Percentiles rank a stretch among this genome's conserved stretches.
These are phyloP conservation scores for Nibea albiflora DNA, from an alignment of 2,113 vertebrate genomes.

Conservation along the genomic window DNA sequence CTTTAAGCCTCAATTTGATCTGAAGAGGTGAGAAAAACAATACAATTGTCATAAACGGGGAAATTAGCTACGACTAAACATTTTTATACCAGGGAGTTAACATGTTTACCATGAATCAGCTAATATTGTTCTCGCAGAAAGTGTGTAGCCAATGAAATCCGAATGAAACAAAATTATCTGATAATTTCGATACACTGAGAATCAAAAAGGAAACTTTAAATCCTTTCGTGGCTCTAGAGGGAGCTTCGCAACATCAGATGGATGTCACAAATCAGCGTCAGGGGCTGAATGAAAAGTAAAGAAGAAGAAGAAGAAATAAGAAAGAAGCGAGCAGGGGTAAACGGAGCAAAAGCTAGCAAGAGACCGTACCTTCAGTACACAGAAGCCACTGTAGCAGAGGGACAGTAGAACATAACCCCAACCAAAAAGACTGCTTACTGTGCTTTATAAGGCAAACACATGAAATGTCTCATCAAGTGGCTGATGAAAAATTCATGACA, in stretches of 20 bases:
- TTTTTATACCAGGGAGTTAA: too few relatives aligned
- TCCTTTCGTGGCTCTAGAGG: neutral
- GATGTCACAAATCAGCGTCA: neutral
- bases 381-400: constrained; percentile 23
- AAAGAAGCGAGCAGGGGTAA: neutral
- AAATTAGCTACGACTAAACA: too few relatives aligned
- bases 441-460: constrained; percentile 44
- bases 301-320: too few relatives aligned
- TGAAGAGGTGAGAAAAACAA: too few relatives aligned
- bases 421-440: constrained; percentile 29
- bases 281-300: too few relatives aligned
- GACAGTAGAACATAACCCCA: constrained; percentile 24
- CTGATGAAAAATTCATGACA: constrained; percentile 71
- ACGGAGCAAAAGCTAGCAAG: neutral
- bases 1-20: too few relatives aligned
- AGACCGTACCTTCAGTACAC: neutral
- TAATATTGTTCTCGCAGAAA: too few relatives aligned
- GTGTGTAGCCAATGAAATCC: too few relatives aligned
- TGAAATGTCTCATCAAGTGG: constrained; percentile 53
- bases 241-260: neutral
- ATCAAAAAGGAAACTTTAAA: neutral
- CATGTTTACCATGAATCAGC: too few relatives aligned
- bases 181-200: too few relatives aligned
- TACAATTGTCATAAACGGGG: too few relatives aligned
- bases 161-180: too few relatives aligned